Evolutionary conservation across 2,888 invertebrate genomes (phyloP).

Genomic region (Onchidella celtica): DNA sequence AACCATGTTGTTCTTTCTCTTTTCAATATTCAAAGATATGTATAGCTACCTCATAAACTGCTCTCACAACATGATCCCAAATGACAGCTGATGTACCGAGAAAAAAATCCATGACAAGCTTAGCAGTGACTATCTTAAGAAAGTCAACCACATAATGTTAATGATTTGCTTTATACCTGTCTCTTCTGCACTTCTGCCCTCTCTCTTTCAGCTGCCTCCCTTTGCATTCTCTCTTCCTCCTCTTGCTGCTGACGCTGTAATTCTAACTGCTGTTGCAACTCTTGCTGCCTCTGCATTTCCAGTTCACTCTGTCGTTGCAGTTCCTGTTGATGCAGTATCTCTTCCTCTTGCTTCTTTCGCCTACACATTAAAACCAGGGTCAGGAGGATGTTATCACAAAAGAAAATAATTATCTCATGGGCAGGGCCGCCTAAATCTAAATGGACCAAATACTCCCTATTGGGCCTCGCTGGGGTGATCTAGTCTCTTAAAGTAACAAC

Average conservation of each 20-base stretch:
- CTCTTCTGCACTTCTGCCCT: slow-evolving; percentile 42
- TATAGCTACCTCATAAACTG: too few relatives aligned
- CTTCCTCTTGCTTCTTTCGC: slow-evolving; percentile 44
- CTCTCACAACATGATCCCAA: too few relatives aligned
- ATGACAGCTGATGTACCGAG: too few relatives aligned
- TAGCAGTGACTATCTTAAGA: too few relatives aligned
- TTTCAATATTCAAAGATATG: too few relatives aligned
- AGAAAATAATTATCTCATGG: neutral
- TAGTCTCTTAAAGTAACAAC: too few relatives aligned
- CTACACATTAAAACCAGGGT: neutral
- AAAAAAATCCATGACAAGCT: too few relatives aligned
- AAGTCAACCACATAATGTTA: too few relatives aligned
- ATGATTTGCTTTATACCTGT: too few relatives aligned
- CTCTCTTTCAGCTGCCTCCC: slow-evolving; percentile 63
- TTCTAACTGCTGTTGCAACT: slow-evolving; percentile 65
- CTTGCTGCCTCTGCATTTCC: slow-evolving; percentile 57
- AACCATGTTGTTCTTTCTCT: too few relatives aligned
- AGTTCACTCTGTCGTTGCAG: slow-evolving; percentile 64
- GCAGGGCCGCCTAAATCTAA: neutral
- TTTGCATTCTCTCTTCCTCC: slow-evolving; percentile 78
- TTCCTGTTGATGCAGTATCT: slow-evolving; percentile 59
- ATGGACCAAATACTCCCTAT: too few relatives aligned
- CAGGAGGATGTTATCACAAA: neutral
- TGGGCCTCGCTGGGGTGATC: too few relatives aligned
- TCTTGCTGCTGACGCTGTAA: slow-evolving; percentile 54